Base-by-base conservation (phyloP, 2,888 invertebrate genomes). In the Dynastes tityus region DNA sequence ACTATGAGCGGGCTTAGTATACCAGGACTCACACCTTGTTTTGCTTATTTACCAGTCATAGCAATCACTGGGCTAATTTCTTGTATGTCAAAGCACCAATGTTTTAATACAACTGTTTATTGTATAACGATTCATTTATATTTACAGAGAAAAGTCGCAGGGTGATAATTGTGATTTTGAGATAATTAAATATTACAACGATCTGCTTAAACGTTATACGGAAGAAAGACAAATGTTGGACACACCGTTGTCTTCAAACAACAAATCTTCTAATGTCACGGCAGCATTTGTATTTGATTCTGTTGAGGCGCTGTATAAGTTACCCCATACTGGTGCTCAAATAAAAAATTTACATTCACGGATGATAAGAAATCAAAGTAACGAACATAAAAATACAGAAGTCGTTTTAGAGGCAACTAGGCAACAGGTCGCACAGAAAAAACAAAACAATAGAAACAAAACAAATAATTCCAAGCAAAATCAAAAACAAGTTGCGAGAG, bases 351-450 rank as follows among this genome's bases (percentile, higher is more conserved):
- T 83, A 16, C 81, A 81, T 58, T n/a, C 29, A 2, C 77, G 78
- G 2, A 82, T 81, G 53, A 45, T 22, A 8, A 27, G 32, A n/a
- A 79, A 53, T 27, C 74, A 70, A 29, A 29, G 67, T 8, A 74
- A 27, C 2, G 87, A 87, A 45, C 86, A 87, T 53, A 63, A 79
- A 9, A 79, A 78, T 40, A 80, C 76, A 9, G 80, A 78, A 70
- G 37, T 74, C 55, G 82, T 79, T 0, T 58, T 79, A 37, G 64
- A 70, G 1, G 32, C 49, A 4, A 13, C n/a, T 8, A 64, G 9
- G 2, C 32, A 16, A 16, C 65, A 53, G 13, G 22, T n/a, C 11
- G 16, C 16, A 32, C 22, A 73, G 53, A 37, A 49, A 16, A 58
- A 68, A 32, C 32, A 37, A 58, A 16, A 3, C 22, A 37, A 40